These are phyloP conservation scores for Poeciliopsis gracilis DNA, from an alignment of 2,797 vertebrate genomes.

Conservation along the genomic window DNA sequence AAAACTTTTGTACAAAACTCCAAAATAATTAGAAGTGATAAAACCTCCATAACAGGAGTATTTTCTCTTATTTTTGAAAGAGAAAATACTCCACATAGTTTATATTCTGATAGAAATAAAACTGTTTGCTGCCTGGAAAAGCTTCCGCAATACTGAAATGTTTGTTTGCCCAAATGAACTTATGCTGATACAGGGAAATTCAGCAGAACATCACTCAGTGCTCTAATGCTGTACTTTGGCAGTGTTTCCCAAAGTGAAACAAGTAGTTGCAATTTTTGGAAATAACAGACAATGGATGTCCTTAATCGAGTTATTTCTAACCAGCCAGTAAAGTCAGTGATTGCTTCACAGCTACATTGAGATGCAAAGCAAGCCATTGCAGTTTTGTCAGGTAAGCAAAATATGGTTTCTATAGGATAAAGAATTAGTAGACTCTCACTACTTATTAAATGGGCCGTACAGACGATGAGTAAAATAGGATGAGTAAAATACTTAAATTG, in stretches of 20 bases:
- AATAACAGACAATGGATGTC: slow-evolving; percentile 6
- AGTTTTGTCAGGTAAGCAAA: slow-evolving; percentile 21
- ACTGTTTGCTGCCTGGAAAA: background rate
- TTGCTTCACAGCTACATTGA: slow-evolving; percentile 10
- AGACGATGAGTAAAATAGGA: slow-evolving; percentile 6
- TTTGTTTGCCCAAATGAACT: background rate
- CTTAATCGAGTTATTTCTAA: background rate
- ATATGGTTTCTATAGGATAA: slow-evolving; percentile 11
- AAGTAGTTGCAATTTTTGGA: slow-evolving; percentile 13
- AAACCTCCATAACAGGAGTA: no score
- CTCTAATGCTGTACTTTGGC: slow-evolving; percentile 14
- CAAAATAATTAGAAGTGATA: background rate
- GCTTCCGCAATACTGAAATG: slow-evolving; percentile 1
- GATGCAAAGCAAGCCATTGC: background rate
- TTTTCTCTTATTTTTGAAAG: background rate
- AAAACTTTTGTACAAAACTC: background rate
- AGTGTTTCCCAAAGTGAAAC: background rate
- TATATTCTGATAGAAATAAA: slow-evolving; percentile 8
- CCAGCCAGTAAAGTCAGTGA: background rate
- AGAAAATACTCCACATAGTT: background rate
- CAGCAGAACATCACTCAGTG: slow-evolving; percentile 1
- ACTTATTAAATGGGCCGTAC: slow-evolving; percentile 24
- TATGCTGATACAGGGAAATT: background rate
- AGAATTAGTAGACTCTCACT: slow-evolving; percentile 18
- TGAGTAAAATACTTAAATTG: slow-evolving; percentile 4